Conservation (phyloP, 2,888 invertebrate genomes). For the Lepidocyrtoides sp. region DNA sequence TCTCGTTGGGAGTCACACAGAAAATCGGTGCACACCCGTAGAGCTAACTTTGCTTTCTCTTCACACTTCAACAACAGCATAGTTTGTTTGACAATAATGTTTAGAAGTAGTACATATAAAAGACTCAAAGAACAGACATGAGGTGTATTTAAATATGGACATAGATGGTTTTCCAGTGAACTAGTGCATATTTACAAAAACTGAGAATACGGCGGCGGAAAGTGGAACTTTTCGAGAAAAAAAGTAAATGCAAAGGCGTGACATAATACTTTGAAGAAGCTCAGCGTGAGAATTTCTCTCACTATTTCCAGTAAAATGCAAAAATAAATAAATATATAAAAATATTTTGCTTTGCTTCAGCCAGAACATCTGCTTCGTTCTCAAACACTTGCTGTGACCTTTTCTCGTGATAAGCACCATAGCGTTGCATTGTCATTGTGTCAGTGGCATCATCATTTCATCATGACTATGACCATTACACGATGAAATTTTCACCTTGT, state of each 20-base stretch:
- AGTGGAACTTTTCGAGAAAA: neutral
- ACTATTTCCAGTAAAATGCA: neutral
- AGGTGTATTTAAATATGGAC: no score
- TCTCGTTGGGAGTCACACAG: neutral
- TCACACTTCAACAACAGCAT: neutral
- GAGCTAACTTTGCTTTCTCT: neutral
- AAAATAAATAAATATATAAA: neutral
- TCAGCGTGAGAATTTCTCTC: neutral
- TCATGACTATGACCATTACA: neutral
- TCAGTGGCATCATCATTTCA: neutral
- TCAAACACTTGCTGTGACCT: constrained; percentile 1
- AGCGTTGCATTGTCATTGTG: neutral
- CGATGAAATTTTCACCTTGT: neutral
- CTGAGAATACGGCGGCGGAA: neutral
- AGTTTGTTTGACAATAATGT: neutral
- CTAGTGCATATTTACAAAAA: no score
- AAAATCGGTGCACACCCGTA: neutral
- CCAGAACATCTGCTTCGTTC: neutral
- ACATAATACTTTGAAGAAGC: neutral
- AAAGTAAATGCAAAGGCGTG: neutral
- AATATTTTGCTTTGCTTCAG: neutral
- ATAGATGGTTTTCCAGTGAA: no score
- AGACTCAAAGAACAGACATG: no score
- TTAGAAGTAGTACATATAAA: no score
- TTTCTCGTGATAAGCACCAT: neutral